phyloP scores from a whole-genome alignment of 1,140 invertebrate species.

The Battus philenor region DNA sequence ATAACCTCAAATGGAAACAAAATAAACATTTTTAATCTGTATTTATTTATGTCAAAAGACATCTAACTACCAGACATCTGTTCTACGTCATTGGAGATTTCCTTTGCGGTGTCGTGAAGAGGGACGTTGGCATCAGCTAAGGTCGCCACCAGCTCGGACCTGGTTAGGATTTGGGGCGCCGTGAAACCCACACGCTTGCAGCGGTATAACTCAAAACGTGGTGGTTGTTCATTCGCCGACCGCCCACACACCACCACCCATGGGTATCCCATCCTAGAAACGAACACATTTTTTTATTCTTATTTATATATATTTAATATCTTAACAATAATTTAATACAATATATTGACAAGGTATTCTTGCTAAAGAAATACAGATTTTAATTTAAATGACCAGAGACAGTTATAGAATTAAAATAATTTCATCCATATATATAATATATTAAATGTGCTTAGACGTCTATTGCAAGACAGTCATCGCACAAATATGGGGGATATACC shows the following conservation, averaged over 20 bases:
- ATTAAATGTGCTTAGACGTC: background rate
- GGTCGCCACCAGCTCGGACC: background rate
- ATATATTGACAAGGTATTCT: slow-evolving; percentile 1
- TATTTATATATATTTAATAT: no score
- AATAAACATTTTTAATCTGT: no score
- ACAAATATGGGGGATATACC: no score
- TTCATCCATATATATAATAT: background rate
- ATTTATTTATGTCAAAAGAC: no score
- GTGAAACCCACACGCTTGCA: background rate
- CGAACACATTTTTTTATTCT: no score
- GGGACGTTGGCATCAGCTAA: background rate
- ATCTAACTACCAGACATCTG: background rate
- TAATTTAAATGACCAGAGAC: background rate
- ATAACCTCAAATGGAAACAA: no score
- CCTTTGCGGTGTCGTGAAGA: background rate
- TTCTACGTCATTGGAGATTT: background rate
- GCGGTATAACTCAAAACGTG: slow-evolving; percentile 37
- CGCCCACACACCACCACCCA: slow-evolving; percentile 40
- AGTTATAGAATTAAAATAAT: background rate
- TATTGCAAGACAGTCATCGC: no score
- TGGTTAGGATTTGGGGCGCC: background rate
- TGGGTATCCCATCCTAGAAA: slow-evolving; percentile 50
- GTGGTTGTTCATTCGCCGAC: slow-evolving; percentile 25
- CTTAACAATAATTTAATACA: no score
- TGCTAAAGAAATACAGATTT: background rate